Base-by-base conservation (phyloP, 2,113 vertebrate genomes). In the Alethe castanea region DNA sequence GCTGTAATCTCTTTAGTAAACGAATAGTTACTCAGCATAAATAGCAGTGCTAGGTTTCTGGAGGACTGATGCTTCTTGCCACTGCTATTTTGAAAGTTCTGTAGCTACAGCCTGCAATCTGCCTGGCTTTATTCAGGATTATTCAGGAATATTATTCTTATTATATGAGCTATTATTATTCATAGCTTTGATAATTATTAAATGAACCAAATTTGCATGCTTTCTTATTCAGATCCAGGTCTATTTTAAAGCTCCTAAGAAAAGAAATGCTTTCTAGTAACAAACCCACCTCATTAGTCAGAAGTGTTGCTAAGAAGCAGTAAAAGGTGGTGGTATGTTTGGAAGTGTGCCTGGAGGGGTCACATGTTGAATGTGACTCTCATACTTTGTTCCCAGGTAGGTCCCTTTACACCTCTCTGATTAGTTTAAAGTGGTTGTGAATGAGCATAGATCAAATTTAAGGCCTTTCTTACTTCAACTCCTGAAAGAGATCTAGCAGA, bases 261-360 rank as follows among this genome's bases (percentile, higher is more conserved):
- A 83, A 88, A 90, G 10, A 96, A 92, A 38, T 62, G 33, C 48
- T 90, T 92, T 86, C 54, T 66, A 81, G 70, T 81, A 82, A 81
- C 53, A 87, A 94, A 91, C n/a, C 29, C 72, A 73, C 50, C 72
- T 83, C 62, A 13, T 94, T 94, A 83, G 81, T 83, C 45, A 33
- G 26, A 72, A 90, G 15, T n/a, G 59, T 82, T 53, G 36, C 33
- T 72, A 79, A 76, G 53, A 85, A 76, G 78, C 78, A 82, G 50
- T 82, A 72, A 80, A 92, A 85, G 28, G 23, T 77, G 56, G 16
- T 61, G 44, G 19, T 74, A 7, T 72, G 40, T 60, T 90, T 92
- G 81, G 66, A 90, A 76, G 50, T 17, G n/a, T 44, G 48, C 79
- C 85, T 91, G 4, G 1, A 88, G 79, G 70, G 66, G 53, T 92